Evolutionary conservation across 2,888 invertebrate species (phyloP).

Genomic region (Netelia inedita): DNA sequence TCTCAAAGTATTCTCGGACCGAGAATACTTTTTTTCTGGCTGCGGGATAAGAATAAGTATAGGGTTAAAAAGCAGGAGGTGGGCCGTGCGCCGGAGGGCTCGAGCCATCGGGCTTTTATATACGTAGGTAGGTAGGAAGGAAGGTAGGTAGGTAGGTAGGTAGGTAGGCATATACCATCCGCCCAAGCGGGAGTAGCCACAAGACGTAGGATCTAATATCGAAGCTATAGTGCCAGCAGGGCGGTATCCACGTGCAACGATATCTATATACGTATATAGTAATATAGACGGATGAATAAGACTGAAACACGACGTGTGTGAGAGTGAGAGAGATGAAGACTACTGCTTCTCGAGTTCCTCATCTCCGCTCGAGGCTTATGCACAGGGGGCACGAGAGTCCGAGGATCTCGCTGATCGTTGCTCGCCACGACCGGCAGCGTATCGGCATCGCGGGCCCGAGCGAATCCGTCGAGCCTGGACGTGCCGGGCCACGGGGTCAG

Average conservation of each 20-base stretch:
- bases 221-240: conserved; percentile 8
- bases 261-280: conserved; percentile 32
- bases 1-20: too few relatives aligned
- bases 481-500: conserved; percentile 84
- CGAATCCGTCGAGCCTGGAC: conserved; percentile 73
- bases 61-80: conserved; percentile 80
- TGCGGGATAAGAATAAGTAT: conserved; percentile 83
- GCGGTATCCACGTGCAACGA: neutral
- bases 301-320: conserved; percentile 47
- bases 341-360: conserved; percentile 78
- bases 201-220: conserved; percentile 25
- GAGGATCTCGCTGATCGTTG: neutral
- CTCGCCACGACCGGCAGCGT: conserved; percentile 22
- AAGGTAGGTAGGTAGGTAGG: too few relatives aligned
- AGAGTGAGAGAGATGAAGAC: conserved; percentile 48
- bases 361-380: conserved; percentile 16
- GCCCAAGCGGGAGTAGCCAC: conserved; percentile 1
- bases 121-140: conserved; percentile 18
- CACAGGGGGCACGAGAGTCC: neutral
- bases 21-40: conserved; percentile 1
- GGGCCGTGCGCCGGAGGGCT: conserved; percentile 67
- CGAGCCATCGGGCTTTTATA: conserved; percentile 36
- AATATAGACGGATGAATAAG: conserved; percentile 73
- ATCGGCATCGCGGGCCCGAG: conserved; percentile 42
- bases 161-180: neutral